Conservation (phyloP, 1,140 invertebrate species). For the Sycobia sp. region DNA sequence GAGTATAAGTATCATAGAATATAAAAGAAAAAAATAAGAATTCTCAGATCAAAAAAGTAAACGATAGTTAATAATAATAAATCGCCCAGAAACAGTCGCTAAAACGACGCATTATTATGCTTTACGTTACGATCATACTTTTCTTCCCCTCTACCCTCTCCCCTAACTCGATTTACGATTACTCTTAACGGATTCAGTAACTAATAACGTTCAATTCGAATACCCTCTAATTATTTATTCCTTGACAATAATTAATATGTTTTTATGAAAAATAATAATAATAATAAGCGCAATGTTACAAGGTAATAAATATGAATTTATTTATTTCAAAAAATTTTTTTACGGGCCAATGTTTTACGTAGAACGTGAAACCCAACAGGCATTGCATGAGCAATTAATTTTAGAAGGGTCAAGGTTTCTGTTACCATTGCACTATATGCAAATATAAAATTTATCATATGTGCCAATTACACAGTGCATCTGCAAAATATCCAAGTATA, state of each 20-base stretch:
- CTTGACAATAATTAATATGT: no score
- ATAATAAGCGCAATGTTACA: no score
- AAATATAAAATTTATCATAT: constrained; percentile 30
- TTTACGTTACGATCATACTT: neutral
- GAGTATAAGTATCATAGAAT: constrained; percentile 1
- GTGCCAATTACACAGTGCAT: constrained; percentile 29
- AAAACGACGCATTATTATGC: constrained; percentile 15
- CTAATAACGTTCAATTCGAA: no score
- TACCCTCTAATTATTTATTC: no score
- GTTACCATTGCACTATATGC: constrained; percentile 26
- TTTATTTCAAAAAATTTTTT: no score
- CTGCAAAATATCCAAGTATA: constrained; percentile 28
- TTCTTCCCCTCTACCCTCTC: no score
- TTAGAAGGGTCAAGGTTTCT: constrained; percentile 13
- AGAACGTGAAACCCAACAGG: no score
- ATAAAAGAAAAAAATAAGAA: constrained; percentile 1
- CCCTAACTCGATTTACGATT: no score
- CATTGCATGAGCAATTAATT: neutral
- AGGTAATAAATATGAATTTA: no score
- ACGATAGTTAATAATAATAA: constrained; percentile 22
- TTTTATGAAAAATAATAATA: no score
- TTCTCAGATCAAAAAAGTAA: constrained; percentile 28
- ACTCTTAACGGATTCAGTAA: no score
- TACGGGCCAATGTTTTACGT: no score
- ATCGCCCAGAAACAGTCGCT: constrained; percentile 11